Evolutionary conservation across 2,113 vertebrate species (phyloP).

Genomic region (Entelurus aequoreus): DNA sequence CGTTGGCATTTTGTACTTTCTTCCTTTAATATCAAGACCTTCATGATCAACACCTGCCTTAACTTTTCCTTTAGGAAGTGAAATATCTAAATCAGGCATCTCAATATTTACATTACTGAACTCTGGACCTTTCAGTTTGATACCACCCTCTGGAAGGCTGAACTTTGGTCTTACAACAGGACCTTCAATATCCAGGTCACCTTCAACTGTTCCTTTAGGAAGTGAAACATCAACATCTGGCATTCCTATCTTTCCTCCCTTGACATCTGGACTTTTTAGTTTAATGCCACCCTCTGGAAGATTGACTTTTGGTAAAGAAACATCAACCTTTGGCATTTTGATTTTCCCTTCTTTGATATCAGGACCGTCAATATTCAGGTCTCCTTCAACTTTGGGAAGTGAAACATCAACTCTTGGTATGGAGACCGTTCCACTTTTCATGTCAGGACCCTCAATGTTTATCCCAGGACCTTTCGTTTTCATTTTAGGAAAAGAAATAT

Average conservation of each 20-base stretch:
- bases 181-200: conserved; percentile 23
- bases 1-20: conserved; percentile 47
- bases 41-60: conserved; percentile 19
- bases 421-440: conserved; percentile 46
- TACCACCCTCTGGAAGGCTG: conserved; percentile 12
- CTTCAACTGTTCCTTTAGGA: conserved; percentile 28
- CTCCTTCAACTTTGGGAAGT: conserved; percentile 34
- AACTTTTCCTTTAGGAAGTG: conserved; percentile 39
- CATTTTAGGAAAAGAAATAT: conserved; percentile 43
- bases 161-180: conserved; percentile 31
- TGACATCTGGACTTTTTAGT: conserved; percentile 16
- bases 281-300: conserved; percentile 22
- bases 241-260: neutral
- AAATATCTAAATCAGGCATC: conserved; percentile 37
- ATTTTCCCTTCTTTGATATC: conserved; percentile 42
- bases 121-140: conserved; percentile 17
- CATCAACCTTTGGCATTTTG: conserved; percentile 32
- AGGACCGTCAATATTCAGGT: conserved; percentile 22
- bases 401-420: conserved; percentile 52
- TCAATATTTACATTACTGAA: conserved; percentile 31
- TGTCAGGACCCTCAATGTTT: conserved; percentile 25
- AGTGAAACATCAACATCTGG: conserved; percentile 49
- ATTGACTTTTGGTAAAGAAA: conserved; percentile 36
- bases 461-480: conserved; percentile 34
- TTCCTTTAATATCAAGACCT: conserved; percentile 22